These are phyloP conservation scores for Alethe diademata DNA, from an alignment of 2,113 vertebrate species.

Conservation along the genomic window DNA sequence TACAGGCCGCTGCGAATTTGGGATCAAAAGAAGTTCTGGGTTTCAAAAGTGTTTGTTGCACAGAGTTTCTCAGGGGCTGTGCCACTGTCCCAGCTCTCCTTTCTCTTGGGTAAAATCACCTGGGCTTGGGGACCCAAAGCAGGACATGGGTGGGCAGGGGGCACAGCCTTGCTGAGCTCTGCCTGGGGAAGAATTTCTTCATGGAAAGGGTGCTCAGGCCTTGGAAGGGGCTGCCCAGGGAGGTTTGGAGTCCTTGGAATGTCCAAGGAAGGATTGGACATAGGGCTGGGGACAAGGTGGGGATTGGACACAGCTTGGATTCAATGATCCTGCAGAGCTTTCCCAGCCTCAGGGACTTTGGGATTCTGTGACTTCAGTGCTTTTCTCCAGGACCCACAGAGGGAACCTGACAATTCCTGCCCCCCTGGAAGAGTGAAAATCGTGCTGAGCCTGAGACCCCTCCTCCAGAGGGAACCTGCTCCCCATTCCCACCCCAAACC, in stretches of 20 bases:
- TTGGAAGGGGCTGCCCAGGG: neutral
- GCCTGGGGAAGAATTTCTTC: neutral
- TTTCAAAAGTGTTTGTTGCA: neutral
- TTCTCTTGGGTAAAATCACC: neutral
- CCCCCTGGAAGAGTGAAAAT: neutral
- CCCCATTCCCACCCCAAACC: neutral
- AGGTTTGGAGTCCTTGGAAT: neutral
- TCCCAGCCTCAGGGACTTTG: neutral
- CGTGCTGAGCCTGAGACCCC: accelerated
- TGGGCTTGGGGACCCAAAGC: neutral
- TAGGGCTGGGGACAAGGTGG: neutral
- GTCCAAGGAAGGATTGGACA: accelerated
- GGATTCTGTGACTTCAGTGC: accelerated
- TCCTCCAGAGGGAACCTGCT: neutral
- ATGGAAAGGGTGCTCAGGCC: accelerated
- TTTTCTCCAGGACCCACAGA: accelerated
- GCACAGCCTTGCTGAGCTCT: neutral
- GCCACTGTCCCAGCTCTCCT: neutral
- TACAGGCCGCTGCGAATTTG: neutral
- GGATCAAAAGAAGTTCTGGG: neutral
- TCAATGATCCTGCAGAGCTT: accelerated
- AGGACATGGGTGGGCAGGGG: neutral
- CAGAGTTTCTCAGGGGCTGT: neutral
- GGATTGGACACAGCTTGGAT: accelerated
- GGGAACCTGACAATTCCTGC: accelerated